A percentile compares a stretch with the other conserved stretches of the same genome.
These are phyloP conservation scores for Sarcophaga rosellei DNA, from an alignment of 2,888 invertebrate species.

Conservation along the genomic window DNA sequence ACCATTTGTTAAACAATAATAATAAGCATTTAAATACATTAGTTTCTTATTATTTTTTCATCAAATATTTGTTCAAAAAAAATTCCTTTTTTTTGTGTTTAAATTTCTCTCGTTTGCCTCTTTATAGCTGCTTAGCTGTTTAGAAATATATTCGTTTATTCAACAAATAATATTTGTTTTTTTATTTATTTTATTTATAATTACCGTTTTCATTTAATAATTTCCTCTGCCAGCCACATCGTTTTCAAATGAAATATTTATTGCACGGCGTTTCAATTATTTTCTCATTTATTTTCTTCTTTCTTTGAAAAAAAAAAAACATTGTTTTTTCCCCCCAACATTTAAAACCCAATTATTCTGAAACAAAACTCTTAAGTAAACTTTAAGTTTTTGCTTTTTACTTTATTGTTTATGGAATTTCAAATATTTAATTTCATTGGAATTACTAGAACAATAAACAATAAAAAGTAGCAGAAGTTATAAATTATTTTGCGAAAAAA, in stretches of 20 bases:
- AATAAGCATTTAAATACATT: neutral
- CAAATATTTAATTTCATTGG: constrained; percentile 51
- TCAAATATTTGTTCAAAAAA: neutral
- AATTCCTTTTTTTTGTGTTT: no score
- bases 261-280: constrained; percentile 33
- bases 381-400: neutral
- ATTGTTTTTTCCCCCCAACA: neutral
- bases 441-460: neutral
- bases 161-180: constrained; percentile 31
- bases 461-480: neutral
- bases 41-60: no score
- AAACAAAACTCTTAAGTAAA: constrained; percentile 44
- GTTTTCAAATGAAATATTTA: constrained; percentile 46
- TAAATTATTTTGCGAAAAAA: constrained; percentile 9
- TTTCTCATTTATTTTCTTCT: constrained; percentile 6
- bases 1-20: neutral
- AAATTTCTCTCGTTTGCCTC: neutral
- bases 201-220: no score
- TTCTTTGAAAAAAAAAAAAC: neutral
- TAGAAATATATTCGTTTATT: constrained; percentile 38
- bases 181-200: constrained; percentile 6
- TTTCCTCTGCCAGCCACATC: neutral
- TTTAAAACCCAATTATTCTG: constrained; percentile 6
- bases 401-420: constrained; percentile 18
- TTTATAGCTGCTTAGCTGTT: no score